Base-by-base conservation (phyloP, 2,888 invertebrate genomes). In the Eupithecia exiguata region DNA sequence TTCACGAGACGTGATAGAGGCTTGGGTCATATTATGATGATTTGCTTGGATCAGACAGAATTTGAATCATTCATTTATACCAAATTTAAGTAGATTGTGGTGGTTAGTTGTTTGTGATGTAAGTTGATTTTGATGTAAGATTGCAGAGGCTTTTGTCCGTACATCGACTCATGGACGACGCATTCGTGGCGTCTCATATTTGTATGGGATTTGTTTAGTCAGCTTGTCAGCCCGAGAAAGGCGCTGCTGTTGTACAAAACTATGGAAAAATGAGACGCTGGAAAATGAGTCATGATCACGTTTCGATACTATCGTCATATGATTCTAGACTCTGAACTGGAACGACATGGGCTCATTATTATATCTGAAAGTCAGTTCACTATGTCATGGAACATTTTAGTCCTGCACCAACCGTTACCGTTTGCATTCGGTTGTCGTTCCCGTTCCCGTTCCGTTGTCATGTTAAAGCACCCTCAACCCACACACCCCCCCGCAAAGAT, bases 401-500 rank as follows among this genome's bases (percentile, higher is more conserved):
- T 35, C 16, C 30, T 61, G 30, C 16, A 61, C 16, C 1, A 16
- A n/a, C 65, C 72, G 10, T 49, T 49, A 5, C 10, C 9, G 40
- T 58, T 70, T 10, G 0, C 1, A 14, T 21, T 35, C 58, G 4
- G 10, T 49, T 49, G 14, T 49, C n/a, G 38, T 71, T 53, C 6
- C 18, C 66, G 30, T 70, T 69, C 71, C 71, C 76, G 73, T 62
- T 14, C 21, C 61, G 43, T 25, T 66, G 49, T 30, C 18, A 38
- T 49, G 46, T 12, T 61, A 7, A 46, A 14, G 58, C 58, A 46
- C 68, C 65, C 25, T 62, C 69, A 71, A 49, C 85, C 84, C 85
- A 82, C 81, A 77, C 81, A 81, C 78, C 88, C 90, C 84, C 90
- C 91, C 83, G 89, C 88, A 80, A 86, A 81, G 90, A 87, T 88